Evolutionary conservation across 2,113 vertebrate genomes (phyloP), one percentile per base, ranked within the genome.

Genomic region (Cromileptes altivelis): DNA sequence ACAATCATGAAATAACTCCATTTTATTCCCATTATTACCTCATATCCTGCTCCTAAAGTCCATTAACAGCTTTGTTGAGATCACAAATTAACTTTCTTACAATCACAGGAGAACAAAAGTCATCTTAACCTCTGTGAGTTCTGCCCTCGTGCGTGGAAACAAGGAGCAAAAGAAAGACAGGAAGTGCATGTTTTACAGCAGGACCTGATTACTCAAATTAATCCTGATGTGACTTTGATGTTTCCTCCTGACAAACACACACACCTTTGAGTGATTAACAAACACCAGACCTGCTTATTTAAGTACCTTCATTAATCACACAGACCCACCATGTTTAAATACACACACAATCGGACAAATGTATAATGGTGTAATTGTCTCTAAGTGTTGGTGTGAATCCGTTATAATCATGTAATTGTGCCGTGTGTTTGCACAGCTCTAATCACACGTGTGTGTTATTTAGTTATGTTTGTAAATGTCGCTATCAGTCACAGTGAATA

Each of bases 241-340:
- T 62, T 73, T 52, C 40, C 33, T 37, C 33, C 33, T 37, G 33
- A 45, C 42, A 45, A 11, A 52, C 49, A 19, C 49, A 84, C 45
- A 62, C 79, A 78, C 78, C 23, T 78, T 61, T 40, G 80, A 76
- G 80, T 89, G 90, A 91, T 94, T 90, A 90, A 92, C 89, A 93
- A 89, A 92, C 77, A 76, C 64, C 79, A 83, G 90, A 67, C 72
- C 77, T 81, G 68, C 67, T 78, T 85, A 49, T 86, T 85, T 90
- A 94, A 94, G 87, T 56, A 87, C 89, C 79, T 67, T 72, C 89
- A 95, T 94, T 89, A 86, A 93, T 95, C 93, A 92, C 79, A 78
- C 47, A 56, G 33, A 50, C 27, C 14, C 72, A 27, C 37, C 33
- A 7, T 14, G 8, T 10, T 40, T 17, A 81, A 65, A 61, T 7